These are phyloP conservation scores for Eupithecia dodoneata DNA, from an alignment of 2,888 invertebrate genomes.

Conservation along the genomic window DNA sequence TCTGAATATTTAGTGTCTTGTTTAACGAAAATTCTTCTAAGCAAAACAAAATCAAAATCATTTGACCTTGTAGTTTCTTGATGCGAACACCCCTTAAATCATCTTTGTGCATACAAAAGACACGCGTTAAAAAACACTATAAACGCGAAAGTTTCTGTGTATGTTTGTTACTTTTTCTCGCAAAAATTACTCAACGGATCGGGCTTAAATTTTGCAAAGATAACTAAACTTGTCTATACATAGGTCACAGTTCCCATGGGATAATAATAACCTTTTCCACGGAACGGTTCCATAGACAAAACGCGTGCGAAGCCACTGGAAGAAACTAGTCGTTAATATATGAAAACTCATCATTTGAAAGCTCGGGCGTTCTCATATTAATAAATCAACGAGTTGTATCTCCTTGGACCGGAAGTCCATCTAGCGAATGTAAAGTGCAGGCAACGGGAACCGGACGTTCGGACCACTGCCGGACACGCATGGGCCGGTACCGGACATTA, in stretches of 20 bases:
- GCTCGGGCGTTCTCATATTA: slow-evolving; percentile 4
- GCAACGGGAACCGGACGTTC: slow-evolving; percentile 64
- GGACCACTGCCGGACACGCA: slow-evolving; percentile 63
- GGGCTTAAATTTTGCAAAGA: too few relatives aligned
- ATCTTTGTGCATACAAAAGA: too few relatives aligned
- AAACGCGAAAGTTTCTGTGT: too few relatives aligned
- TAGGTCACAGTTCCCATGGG: too few relatives aligned
- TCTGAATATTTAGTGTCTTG: not conserved
- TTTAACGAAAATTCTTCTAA: not conserved
- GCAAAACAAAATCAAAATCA: not conserved
- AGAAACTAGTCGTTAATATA: too few relatives aligned
- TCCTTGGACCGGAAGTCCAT: slow-evolving; percentile 77
- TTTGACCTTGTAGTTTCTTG: not conserved
- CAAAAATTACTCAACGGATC: too few relatives aligned
- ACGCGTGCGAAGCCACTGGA: too few relatives aligned
- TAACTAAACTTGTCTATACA: too few relatives aligned
- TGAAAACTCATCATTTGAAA: not conserved
- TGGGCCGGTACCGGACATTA: slow-evolving; percentile 54
- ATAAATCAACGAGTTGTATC: slow-evolving; percentile 44
- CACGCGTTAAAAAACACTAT: too few relatives aligned
- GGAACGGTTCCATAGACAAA: too few relatives aligned
- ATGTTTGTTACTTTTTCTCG: too few relatives aligned
- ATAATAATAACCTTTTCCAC: too few relatives aligned
- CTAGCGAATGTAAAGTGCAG: slow-evolving; percentile 60
- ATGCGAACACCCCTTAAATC: not conserved